Evolutionary conservation across 2,888 invertebrate species (phyloP).

Genomic region (Tetranychus piercei): DNA sequence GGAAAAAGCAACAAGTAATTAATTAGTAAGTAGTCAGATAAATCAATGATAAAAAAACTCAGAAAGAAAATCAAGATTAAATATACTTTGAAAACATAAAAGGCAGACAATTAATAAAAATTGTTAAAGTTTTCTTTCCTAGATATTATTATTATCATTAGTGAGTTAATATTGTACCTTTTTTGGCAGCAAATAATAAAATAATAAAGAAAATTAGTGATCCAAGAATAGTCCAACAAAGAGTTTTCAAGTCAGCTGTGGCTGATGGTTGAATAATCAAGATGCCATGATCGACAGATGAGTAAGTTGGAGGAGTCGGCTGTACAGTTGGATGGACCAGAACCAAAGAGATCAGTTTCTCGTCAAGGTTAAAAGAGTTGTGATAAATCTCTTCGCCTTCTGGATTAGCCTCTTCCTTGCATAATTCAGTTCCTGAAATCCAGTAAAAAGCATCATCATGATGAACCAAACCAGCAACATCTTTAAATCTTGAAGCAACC

Average conservation of each 20-base stretch:
- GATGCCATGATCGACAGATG: background rate
- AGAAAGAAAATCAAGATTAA: background rate
- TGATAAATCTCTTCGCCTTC: conserved; percentile 51
- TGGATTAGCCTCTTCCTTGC: conserved; percentile 56
- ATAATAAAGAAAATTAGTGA: background rate
- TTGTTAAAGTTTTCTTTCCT: too few relatives aligned
- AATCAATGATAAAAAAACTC: background rate
- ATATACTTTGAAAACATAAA: background rate
- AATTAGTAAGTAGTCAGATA: background rate
- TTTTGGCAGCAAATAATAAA: background rate
- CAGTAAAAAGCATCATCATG: conserved; percentile 63
- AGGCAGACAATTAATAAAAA: background rate
- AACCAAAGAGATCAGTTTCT: background rate
- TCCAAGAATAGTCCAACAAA: background rate
- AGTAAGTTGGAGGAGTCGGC: background rate
- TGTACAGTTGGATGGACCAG: conserved; percentile 6
- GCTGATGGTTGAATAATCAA: background rate
- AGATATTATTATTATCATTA: background rate
- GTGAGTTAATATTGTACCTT: background rate
- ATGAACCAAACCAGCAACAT: conserved; percentile 44
- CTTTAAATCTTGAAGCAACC: background rate
- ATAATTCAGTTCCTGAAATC: conserved; percentile 57
- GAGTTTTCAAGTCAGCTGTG: background rate
- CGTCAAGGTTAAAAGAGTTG: conserved; percentile 44
- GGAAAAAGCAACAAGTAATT: background rate